Evolutionary conservation across 2,888 invertebrate genomes (phyloP), one percentile per base, ranked within the genome.

Genomic region (Phasia obesa): DNA sequence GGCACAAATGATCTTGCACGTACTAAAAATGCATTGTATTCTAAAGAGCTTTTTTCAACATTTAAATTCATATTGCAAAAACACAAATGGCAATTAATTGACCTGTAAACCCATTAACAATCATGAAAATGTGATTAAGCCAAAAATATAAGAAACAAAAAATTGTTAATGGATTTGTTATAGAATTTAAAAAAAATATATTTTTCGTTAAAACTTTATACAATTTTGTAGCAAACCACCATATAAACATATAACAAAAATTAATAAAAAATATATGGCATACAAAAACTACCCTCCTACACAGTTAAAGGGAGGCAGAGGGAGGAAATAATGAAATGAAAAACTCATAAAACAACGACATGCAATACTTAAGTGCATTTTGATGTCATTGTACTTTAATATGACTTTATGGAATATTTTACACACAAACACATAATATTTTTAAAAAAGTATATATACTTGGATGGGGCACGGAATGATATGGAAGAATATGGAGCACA

Each of bases 351-450:
- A 79, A 65, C 75, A 71, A 57, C 74, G 73, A 82, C 78, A 84
- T 82, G 82, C 85, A 84, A 78, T 69, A 67, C 44, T 69, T 79
- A 85, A 85, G 85, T 85, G 85, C 85, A 85, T 84, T 85, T 80
- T 81, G 79, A 79, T 85, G 85, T 85, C 84, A 84, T 77, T 85
- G 85, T 73, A 82, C 85, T 79, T 75, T 47, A 49, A 49, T 77
- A 49, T 44, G 73, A 73, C 65, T 76, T 65, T 49, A 79, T 73
- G 27, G 47, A 69, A 80, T 67, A 59, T 64, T 71, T 71, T 65
- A 57, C 47, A 69, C 5, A 59, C 38, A 67, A 42, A 21, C 59
- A 13, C 31, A 59, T 51, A 53, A 67, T n/a, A n/a, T 60, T 60
- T 27, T 53, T 44, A 38, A 27, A 69, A 64, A 77, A 42, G 19